Percentiles rank a stretch among this genome's conserved stretches.
phyloP scores from a whole-genome alignment of 2,888 invertebrate species.

The Scaeva pyrastri region DNA sequence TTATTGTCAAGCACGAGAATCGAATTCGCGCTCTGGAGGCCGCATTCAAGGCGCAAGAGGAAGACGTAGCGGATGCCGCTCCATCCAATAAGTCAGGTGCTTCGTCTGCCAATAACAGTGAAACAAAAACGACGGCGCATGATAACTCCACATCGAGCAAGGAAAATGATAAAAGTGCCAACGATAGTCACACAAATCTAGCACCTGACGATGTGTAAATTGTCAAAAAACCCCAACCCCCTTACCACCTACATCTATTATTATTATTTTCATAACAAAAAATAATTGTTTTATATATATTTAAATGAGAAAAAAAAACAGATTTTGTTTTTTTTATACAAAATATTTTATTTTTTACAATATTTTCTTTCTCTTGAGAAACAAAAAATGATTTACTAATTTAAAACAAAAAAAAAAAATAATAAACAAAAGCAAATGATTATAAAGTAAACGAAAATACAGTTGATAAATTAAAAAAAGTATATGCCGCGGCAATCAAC shows the following conservation, averaged over 20 bases:
- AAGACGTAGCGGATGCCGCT: conserved; percentile 78
- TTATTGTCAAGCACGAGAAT: conserved; percentile 97
- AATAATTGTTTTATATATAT: conserved; percentile 71
- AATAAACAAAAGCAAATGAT: conserved; percentile 40
- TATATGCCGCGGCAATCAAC: conserved; percentile 62
- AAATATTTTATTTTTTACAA: conserved; percentile 65
- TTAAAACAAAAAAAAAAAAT: conserved; percentile 45
- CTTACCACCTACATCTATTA: conserved; percentile 70
- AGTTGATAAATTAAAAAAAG: conserved; percentile 41
- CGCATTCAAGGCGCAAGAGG: conserved; percentile 80
- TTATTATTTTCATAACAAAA: conserved; percentile 67
- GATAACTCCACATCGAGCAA: conserved; percentile 75
- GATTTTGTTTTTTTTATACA: conserved; percentile 65
- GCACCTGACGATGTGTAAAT: conserved; percentile 81
- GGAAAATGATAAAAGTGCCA: conserved; percentile 77
- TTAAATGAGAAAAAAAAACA: conserved; percentile 56
- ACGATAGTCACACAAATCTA: conserved; percentile 78
- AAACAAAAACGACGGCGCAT: conserved; percentile 74
- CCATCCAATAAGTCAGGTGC: conserved; percentile 62
- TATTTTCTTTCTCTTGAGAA: conserved; percentile 58
- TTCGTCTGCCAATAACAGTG: conserved; percentile 77
- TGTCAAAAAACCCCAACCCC: conserved; percentile 12
- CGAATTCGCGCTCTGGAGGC: conserved; percentile 84
- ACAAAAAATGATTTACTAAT: conserved; percentile 61
- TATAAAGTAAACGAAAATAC: conserved; percentile 53